A percentile compares a stretch with the other conserved stretches of the same genome.
phyloP scores from a whole-genome alignment of 2,797 vertebrate species.

The Harpagifer antarcticus region DNA sequence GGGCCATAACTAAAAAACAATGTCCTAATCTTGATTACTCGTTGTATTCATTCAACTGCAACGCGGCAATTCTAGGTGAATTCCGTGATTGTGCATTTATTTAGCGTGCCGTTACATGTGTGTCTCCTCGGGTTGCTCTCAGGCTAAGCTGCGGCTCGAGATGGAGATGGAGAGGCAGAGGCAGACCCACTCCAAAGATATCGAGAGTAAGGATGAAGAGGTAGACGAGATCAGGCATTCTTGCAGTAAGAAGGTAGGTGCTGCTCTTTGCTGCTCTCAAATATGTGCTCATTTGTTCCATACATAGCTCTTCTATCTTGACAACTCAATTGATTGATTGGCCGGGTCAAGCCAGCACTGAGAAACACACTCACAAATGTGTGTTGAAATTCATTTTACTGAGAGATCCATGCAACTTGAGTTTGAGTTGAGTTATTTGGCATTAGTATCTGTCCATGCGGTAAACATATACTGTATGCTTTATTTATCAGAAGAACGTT shows the following conservation, averaged over 20 bases:
- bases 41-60: too few relatives aligned
- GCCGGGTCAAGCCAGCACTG: constrained; percentile 15
- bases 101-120: not conserved
- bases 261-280: constrained; percentile 26
- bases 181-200: constrained; percentile 96
- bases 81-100: constrained; percentile 12
- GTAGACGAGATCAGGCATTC: constrained; percentile 96
- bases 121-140: constrained; percentile 26
- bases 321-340: constrained; percentile 5
- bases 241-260: constrained; percentile 95
- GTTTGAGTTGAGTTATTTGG: too few relatives aligned
- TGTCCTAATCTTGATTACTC: too few relatives aligned
- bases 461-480: too few relatives aligned
- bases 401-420: not conserved
- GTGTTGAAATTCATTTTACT: not conserved
- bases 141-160: constrained; percentile 96
- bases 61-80: not conserved
- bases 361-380: constrained; percentile 8
- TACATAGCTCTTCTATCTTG: constrained; percentile 5
- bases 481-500: not conserved
- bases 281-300: constrained; percentile 7
- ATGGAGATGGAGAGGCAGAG: constrained; percentile 97
- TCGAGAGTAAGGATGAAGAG: constrained; percentile 96
- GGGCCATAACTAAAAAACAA: too few relatives aligned
- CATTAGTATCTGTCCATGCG: too few relatives aligned